phyloP scores from a whole-genome alignment of 1,140 invertebrate genomes.

The Zaprionus kolodkinae region DNA sequence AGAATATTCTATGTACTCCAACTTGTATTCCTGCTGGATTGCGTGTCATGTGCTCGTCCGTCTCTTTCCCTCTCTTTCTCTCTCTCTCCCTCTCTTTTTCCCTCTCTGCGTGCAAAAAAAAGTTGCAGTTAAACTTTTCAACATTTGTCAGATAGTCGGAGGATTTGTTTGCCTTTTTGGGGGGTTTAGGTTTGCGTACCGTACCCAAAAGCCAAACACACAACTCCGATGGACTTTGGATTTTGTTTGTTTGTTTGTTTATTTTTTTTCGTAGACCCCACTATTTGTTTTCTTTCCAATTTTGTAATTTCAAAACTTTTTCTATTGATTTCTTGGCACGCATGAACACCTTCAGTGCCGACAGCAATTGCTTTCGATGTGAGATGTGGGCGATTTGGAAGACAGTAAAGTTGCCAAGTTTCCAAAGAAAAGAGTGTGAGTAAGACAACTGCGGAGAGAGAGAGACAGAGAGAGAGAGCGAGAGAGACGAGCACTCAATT shows the following conservation, averaged over 20 bases:
- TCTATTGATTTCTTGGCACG: conserved; percentile 80
- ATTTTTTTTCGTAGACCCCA: conserved; percentile 69
- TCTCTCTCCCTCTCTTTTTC: background rate
- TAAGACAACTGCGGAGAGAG: background rate
- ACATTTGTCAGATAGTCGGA: conserved; percentile 77
- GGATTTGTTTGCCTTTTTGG: conserved; percentile 75
- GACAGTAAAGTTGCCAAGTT: conserved; percentile 68
- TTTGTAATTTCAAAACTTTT: conserved; percentile 82
- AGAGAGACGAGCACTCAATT: conserved; percentile 62
- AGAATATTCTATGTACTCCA: conserved; percentile 40
- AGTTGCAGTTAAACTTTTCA: conserved; percentile 80
- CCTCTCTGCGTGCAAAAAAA: conserved; percentile 33
- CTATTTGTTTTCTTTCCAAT: conserved; percentile 83
- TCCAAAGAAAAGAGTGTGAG: background rate
- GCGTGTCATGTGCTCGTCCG: conserved; percentile 35
- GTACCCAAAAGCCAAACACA: conserved; percentile 47
- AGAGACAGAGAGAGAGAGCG: background rate
- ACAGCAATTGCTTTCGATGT: conserved; percentile 59
- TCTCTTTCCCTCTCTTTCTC: background rate
- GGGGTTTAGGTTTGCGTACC: conserved; percentile 27
- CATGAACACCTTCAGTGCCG: conserved; percentile 79
- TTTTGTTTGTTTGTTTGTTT: conserved; percentile 39
- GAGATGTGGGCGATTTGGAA: conserved; percentile 40
- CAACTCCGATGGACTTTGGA: conserved; percentile 28
- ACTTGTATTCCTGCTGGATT: conserved; percentile 6